A percentile compares a stretch with the other conserved stretches of the same genome.
These are phyloP conservation scores for Lomographa bimaculata DNA, from an alignment of 2,888 invertebrate species.

Conservation along the genomic window DNA sequence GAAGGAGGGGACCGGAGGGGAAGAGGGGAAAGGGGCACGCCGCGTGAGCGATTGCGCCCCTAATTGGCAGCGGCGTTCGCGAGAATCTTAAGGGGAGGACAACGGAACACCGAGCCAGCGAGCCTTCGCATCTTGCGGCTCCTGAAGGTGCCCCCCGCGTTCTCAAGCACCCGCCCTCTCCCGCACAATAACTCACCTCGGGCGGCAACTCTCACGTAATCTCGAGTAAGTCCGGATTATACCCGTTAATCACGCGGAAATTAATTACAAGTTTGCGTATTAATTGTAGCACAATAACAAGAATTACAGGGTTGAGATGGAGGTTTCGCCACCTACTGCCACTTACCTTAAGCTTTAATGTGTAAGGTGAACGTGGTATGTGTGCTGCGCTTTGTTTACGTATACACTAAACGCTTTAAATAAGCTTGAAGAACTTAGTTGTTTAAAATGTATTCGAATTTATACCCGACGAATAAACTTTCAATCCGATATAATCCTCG, in stretches of 20 bases:
- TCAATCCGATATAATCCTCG: no score
- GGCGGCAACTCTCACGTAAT: constrained; percentile 74
- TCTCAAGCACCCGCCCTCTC: constrained; percentile 39
- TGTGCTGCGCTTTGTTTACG: no score
- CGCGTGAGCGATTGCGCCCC: constrained; percentile 83
- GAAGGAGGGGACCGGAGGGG: constrained; percentile 43
- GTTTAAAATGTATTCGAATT: no score
- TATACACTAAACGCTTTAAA: no score
- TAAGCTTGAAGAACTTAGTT: no score
- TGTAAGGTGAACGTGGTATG: background rate
- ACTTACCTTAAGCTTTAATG: constrained; percentile 15
- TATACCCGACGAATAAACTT: no score
- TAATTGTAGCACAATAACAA: constrained; percentile 80
- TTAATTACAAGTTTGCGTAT: constrained; percentile 83
- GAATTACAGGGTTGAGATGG: constrained; percentile 62
- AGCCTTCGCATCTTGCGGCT: constrained; percentile 72
- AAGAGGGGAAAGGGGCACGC: constrained; percentile 53
- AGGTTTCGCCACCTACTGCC: constrained; percentile 32
- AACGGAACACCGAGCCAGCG: constrained; percentile 60
- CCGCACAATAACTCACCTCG: constrained; percentile 77
- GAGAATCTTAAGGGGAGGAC: constrained; percentile 84
- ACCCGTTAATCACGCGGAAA: constrained; percentile 81
- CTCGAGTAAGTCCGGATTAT: constrained; percentile 81
- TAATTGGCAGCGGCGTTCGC: constrained; percentile 84
- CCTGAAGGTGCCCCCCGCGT: constrained; percentile 35